These are phyloP conservation scores for Urocynchramus pylzowi DNA, from an alignment of 2,113 vertebrate species.

Conservation along the genomic window DNA sequence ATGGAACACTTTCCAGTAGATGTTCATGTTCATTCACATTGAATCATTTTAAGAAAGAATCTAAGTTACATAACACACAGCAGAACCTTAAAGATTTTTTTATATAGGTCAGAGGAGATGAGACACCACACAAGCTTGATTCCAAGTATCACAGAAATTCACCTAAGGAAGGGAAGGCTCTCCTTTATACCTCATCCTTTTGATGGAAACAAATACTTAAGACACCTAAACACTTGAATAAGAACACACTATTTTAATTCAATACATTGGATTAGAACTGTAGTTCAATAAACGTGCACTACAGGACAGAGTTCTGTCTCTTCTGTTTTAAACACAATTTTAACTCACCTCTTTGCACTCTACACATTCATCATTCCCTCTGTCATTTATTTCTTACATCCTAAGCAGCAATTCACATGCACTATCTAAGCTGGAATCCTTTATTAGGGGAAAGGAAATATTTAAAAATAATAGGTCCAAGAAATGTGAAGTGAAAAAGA, in stretches of 20 bases:
- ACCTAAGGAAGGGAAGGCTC: neutral
- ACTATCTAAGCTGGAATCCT: neutral
- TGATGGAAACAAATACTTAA: neutral
- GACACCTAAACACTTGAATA: neutral
- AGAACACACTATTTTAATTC: neutral
- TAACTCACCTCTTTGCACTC: neutral
- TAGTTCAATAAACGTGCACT: neutral
- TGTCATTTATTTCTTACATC: neutral
- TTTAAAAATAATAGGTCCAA: neutral
- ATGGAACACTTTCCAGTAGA: neutral
- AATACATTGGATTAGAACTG: neutral
- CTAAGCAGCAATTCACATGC: neutral
- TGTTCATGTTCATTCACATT: neutral
- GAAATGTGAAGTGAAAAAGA: neutral
- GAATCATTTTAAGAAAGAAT: neutral
- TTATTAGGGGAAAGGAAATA: neutral
- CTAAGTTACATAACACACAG: rapidly evolving
- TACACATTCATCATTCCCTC: neutral
- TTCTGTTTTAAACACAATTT: neutral
- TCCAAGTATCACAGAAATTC: neutral
- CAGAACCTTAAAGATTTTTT: neutral
- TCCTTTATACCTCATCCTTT: neutral
- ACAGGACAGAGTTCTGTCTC: neutral
- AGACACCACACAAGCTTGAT: neutral
- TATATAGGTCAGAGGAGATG: neutral